phyloP scores from a whole-genome alignment of 2,797 vertebrate genomes.

The Salarias fasciatus region DNA sequence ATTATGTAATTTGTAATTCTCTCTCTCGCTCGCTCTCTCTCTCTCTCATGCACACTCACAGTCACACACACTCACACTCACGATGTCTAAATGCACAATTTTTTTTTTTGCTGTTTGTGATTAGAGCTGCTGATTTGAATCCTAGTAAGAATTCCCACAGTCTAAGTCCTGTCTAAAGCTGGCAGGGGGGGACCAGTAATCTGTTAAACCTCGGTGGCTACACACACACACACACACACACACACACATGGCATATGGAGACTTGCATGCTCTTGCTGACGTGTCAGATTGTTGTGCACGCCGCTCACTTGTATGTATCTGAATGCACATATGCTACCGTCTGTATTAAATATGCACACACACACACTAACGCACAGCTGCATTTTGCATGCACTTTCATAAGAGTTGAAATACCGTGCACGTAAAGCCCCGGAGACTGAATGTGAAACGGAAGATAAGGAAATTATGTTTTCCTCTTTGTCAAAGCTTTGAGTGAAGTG shows the following conservation, averaged over 20 bases:
- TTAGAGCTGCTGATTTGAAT: slow-evolving; percentile 72
- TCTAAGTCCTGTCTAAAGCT: slow-evolving; percentile 72
- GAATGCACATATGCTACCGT: neutral
- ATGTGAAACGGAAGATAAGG: slow-evolving; percentile 7
- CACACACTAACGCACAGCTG: neutral
- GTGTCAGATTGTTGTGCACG: slow-evolving; percentile 5
- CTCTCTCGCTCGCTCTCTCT: too few species aligned
- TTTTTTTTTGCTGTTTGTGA: slow-evolving; percentile 53
- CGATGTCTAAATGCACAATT: slow-evolving; percentile 44
- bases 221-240: slow-evolving; percentile 10
- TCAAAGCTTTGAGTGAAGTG: slow-evolving; percentile 25
- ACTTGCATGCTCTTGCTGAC: slow-evolving; percentile 10
- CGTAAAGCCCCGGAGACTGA: slow-evolving; percentile 12
- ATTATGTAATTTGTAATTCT: slow-evolving; percentile 62
- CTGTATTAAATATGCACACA: slow-evolving; percentile 6
- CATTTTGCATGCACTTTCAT: slow-evolving; percentile 9
- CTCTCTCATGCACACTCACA: neutral
- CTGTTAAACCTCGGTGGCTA: slow-evolving; percentile 55
- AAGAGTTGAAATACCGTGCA: slow-evolving; percentile 19
- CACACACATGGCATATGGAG: slow-evolving; percentile 12
- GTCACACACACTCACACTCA: slow-evolving; percentile 13
- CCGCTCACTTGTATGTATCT: neutral
- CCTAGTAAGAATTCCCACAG: slow-evolving; percentile 77
- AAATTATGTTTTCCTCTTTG: slow-evolving; percentile 14
- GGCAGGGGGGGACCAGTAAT: slow-evolving; percentile 62